Percentiles rank a stretch among this genome's conserved stretches.
phyloP scores from a whole-genome alignment of 2,797 vertebrate genomes.

The Morelia viridis region DNA sequence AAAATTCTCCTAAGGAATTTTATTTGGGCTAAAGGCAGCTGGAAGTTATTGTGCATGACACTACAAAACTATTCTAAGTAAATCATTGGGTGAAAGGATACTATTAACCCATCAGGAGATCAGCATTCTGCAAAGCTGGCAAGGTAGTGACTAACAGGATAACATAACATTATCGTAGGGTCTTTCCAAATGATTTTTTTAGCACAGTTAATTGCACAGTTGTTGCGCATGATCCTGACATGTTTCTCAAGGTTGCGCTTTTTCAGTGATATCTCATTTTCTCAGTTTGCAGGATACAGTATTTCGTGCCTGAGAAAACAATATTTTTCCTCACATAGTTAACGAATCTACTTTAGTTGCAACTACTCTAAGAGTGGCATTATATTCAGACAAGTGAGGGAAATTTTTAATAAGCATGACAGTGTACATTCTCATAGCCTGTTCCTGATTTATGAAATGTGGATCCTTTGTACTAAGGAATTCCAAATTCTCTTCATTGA shows the following conservation, averaged over 20 bases:
- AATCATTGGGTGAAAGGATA: conserved; percentile 22
- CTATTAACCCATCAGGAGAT: conserved; percentile 29
- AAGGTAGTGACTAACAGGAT: conserved; percentile 40
- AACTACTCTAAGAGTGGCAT: not conserved
- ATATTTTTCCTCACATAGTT: not conserved
- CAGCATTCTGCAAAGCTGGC: not conserved
- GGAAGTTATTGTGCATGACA: conserved; percentile 37
- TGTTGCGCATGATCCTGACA: conserved; percentile 28
- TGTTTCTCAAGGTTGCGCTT: conserved; percentile 7
- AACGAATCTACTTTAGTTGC: not conserved
- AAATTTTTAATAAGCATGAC: not conserved
- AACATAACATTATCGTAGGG: conserved; percentile 14
- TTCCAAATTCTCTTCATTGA: not conserved
- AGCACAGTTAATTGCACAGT: conserved; percentile 35
- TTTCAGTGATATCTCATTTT: conserved; percentile 6
- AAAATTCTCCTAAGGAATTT: not conserved
- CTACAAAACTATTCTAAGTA: not conserved
- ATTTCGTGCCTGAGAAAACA: not conserved
- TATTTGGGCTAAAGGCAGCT: conserved; percentile 28
- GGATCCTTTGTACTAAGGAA: not conserved
- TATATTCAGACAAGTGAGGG: not conserved
- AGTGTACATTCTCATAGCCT: not conserved
- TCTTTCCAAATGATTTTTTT: conserved; percentile 24
- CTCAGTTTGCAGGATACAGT: not conserved
- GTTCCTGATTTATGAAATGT: not conserved